These are phyloP conservation scores for Podargus strigoides DNA, from an alignment of 2,797 vertebrate genomes.

Conservation along the genomic window DNA sequence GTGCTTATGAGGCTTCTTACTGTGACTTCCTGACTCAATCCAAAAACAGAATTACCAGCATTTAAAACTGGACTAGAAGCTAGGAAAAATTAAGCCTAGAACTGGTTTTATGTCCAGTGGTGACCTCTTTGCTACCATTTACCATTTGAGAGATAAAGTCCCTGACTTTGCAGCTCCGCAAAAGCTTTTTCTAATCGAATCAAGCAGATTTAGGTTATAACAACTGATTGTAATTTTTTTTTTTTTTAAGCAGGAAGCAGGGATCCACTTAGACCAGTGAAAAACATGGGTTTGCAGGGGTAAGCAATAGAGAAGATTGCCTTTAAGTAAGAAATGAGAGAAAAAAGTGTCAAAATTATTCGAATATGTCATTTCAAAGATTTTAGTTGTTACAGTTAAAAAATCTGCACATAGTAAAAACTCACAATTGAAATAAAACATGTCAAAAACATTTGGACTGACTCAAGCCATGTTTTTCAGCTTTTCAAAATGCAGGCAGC, in stretches of 20 bases:
- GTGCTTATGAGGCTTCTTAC: neutral
- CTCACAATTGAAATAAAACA: neutral
- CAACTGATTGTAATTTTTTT: neutral
- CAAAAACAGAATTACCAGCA: neutral
- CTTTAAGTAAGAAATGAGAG: neutral
- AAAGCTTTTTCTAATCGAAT: slow-evolving; percentile 5
- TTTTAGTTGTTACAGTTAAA: neutral
- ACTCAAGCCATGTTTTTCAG: neutral
- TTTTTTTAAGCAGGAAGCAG: neutral
- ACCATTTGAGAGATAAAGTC: neutral
- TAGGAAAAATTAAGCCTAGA: neutral
- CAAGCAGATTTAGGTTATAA: neutral
- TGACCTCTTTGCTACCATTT: neutral
- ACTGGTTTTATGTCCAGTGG: neutral
- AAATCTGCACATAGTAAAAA: neutral
- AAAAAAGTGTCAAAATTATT: neutral
- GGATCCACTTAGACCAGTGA: neutral
- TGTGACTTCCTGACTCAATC: neutral
- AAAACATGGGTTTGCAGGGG: neutral
- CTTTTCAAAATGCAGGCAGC: neutral
- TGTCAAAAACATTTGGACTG: neutral
- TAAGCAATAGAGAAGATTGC: neutral
- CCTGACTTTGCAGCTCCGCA: neutral
- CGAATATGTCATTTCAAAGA: neutral
- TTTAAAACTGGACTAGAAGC: neutral